These are phyloP conservation scores for Molothrus ater DNA, from an alignment of 2,797 vertebrate genomes.

Conservation along the genomic window DNA sequence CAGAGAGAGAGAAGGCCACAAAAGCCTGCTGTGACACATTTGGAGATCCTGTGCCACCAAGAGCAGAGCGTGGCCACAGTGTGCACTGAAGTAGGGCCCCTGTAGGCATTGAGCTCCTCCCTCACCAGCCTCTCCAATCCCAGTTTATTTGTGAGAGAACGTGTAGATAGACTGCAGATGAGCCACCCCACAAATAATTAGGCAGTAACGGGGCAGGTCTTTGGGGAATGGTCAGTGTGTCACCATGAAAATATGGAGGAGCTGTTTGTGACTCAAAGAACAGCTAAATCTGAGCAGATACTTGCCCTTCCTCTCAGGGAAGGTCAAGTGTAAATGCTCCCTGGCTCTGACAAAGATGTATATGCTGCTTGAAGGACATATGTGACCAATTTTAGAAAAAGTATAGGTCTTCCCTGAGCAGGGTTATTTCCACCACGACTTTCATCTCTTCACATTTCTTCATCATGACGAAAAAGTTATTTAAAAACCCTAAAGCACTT, in stretches of 20 bases:
- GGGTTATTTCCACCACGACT: not conserved
- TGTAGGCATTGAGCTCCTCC: rapidly evolving
- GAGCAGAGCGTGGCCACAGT: not conserved
- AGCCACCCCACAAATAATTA: not conserved
- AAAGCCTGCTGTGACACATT: not conserved
- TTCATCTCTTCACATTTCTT: not conserved
- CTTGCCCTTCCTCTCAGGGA: not conserved
- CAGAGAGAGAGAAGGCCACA: not conserved
- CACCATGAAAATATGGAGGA: not conserved
- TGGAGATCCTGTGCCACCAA: not conserved
- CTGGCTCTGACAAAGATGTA: not conserved
- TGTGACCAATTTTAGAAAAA: not conserved
- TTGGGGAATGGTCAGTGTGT: not conserved
- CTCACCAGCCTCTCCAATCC: not conserved
- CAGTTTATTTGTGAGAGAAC: not conserved
- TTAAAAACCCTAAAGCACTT: slow-evolving; percentile 3
- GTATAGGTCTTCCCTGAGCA: not conserved
- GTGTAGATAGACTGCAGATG: not conserved
- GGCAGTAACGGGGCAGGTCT: not conserved
- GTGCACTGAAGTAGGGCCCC: not conserved
- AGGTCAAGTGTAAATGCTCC: not conserved
- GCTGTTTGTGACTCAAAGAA: not conserved
- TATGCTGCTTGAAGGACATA: not conserved
- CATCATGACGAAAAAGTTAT: not conserved
- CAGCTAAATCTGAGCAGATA: not conserved